Base-by-base conservation (phyloP, 2,888 invertebrate species). In the Cremastinae sp. region DNA sequence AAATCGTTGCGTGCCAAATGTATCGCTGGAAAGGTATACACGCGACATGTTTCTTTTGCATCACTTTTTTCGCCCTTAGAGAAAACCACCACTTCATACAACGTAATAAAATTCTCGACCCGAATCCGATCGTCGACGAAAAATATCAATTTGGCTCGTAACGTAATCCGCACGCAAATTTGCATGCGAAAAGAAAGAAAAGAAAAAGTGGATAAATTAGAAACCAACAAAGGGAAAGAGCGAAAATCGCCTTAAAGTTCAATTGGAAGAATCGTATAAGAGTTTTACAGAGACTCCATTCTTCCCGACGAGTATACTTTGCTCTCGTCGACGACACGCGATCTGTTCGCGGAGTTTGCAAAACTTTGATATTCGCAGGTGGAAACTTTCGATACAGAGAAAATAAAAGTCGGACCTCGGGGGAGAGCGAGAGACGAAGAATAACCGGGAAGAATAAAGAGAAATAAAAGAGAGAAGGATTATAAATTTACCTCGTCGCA, bases 1-100 rank as follows among this genome's bases (percentile, higher is more conserved):
- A 68, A 59, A 73, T 34, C 47, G 38, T 69, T 64, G 73, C 69
- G 76, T 73, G 76, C 76, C 76, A 73, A 76, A 73, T 73, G 65
- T 76, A 69, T 65, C 73, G 69, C 54, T 73, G 53, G 73, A 76
- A 65, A 20, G 14, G 56, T 54, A 45, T 58, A 20, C 18, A n/a
- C 53, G 45, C 62, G 58, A 65, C 20, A 14, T 64, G 54, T 45
- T 53, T 16, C 43, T 58, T 54, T 61, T 36, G 53, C 59, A 72
- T 68, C 75, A 70, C 45, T 65, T 66, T 20, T 51, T 34, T 62
- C n/a, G 3, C 28, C 0, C 18, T 12, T 16, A 34, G 41, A 7
- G 8, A n/a, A 7, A n/a, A 41, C 36, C 49, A n/a, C 1, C 22
- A 14, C 14, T 10, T n/a, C 12, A 9, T 9, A 28, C 10, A 62